Conservation (phyloP, 2,113 vertebrate species). For the Gallinago media region DNA sequence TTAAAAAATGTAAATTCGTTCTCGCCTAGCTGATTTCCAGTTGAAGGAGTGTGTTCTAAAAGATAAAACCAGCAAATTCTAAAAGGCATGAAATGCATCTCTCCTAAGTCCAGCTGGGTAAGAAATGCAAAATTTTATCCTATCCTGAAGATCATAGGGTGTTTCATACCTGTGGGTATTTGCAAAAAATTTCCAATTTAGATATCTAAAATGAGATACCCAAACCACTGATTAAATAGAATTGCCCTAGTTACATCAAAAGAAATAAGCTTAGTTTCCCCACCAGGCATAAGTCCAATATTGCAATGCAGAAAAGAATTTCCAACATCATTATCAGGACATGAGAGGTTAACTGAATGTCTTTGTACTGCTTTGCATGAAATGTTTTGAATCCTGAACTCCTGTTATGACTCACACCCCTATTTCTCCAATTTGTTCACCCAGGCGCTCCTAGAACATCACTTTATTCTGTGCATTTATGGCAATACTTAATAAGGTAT, state of each 20-base stretch:
- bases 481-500: neutral
- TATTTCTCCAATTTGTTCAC: conserved; percentile 14
- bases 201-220: neutral
- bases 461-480: neutral
- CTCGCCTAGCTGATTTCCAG: neutral
- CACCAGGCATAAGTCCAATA: neutral
- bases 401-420: neutral
- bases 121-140: neutral
- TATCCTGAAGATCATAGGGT: neutral
- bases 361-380: neutral
- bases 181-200: neutral
- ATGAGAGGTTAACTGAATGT: conserved; percentile 14
- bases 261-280: neutral
- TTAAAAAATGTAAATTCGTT: neutral
- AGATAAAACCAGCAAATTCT: neutral
- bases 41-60: neutral
- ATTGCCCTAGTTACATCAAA: neutral
- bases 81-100: neutral
- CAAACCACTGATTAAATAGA: neutral
- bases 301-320: neutral
- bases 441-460: neutral
- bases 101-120: neutral
- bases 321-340: neutral
- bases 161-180: neutral
- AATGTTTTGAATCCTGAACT: conserved; percentile 10